Conservation (phyloP, 2,113 vertebrate genomes). For the Syngnathoides biaculeatus region DNA sequence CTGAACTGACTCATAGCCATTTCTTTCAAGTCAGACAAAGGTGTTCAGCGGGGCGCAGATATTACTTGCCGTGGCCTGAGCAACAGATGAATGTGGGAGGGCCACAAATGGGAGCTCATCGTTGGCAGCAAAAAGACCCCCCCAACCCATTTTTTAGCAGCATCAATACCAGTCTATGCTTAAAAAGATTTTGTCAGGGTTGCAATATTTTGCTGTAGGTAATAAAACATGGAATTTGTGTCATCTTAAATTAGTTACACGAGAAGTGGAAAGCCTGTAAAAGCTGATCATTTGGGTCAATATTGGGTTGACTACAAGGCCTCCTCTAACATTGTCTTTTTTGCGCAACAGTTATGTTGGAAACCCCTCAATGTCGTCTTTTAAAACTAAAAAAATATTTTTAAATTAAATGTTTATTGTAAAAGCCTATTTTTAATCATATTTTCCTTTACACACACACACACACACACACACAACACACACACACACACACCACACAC, state of each 20-base stretch:
- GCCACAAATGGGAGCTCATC: slow-evolving; percentile 39
- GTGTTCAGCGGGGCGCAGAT: slow-evolving; percentile 53
- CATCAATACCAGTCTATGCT: slow-evolving; percentile 22
- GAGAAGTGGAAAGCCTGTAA: too few species aligned
- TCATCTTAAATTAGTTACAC: too few species aligned
- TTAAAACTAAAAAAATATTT: too few species aligned
- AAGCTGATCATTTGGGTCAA: background rate
- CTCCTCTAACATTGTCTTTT: background rate
- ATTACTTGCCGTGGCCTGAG: slow-evolving; percentile 55
- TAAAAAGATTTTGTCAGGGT: background rate
- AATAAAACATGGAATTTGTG: background rate
- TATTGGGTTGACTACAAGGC: background rate
- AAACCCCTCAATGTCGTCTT: too few species aligned
- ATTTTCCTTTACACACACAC: too few species aligned
- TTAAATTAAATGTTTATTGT: too few species aligned
- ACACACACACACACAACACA: too few species aligned
- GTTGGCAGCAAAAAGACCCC: slow-evolving; percentile 21
- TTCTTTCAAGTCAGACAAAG: slow-evolving; percentile 58
- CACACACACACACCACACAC: too few species aligned
- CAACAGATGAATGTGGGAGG: slow-evolving; percentile 58
- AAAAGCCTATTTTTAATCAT: too few species aligned
- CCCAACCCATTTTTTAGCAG: slow-evolving; percentile 4
- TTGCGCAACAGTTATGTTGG: background rate
- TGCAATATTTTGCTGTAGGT: background rate
- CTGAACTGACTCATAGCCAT: slow-evolving; percentile 56